phyloP scores from a whole-genome alignment of 2,888 invertebrate genomes.

The Drosophila nigricruria region DNA sequence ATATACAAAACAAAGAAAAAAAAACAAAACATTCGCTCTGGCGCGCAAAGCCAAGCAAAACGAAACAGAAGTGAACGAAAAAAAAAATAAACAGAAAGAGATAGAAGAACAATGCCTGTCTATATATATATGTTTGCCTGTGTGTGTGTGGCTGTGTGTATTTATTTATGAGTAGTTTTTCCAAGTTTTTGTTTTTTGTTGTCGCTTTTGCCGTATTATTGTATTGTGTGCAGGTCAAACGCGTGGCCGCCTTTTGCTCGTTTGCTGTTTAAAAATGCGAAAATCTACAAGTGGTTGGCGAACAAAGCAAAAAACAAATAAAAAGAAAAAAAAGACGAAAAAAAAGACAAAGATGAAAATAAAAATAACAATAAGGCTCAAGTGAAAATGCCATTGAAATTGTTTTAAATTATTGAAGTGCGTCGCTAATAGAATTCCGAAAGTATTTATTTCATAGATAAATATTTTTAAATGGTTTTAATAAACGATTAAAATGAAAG shows the following conservation, averaged over 20 bases:
- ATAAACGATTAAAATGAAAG: neutral
- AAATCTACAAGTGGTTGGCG: constrained; percentile 74
- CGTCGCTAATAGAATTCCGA: neutral
- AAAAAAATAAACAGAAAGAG: constrained; percentile 29
- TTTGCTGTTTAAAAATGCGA: constrained; percentile 60
- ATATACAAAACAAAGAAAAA: neutral
- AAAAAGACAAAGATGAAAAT: constrained; percentile 4
- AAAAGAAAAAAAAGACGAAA: constrained; percentile 14
- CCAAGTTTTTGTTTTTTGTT: constrained; percentile 39
- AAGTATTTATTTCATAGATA: constrained; percentile 7
- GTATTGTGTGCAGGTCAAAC: constrained; percentile 64
- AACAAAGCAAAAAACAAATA: constrained; percentile 21
- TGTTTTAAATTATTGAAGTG: constrained; percentile 34
- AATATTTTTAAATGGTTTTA: neutral
- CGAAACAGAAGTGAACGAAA: constrained; percentile 47
- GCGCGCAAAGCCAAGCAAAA: constrained; percentile 63
- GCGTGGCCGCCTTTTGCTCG: constrained; percentile 64
- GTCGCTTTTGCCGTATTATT: constrained; percentile 25
- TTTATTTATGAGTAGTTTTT: constrained; percentile 76
- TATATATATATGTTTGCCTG: constrained; percentile 15
- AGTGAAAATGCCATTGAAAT: constrained; percentile 59
- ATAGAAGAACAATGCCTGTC: constrained; percentile 50
- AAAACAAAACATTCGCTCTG: constrained; percentile 49
- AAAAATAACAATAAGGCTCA: constrained; percentile 25
- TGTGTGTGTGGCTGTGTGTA: constrained; percentile 16